Conservation (phyloP, 2,113 vertebrate genomes). For the Corydoras maculifer region DNA sequence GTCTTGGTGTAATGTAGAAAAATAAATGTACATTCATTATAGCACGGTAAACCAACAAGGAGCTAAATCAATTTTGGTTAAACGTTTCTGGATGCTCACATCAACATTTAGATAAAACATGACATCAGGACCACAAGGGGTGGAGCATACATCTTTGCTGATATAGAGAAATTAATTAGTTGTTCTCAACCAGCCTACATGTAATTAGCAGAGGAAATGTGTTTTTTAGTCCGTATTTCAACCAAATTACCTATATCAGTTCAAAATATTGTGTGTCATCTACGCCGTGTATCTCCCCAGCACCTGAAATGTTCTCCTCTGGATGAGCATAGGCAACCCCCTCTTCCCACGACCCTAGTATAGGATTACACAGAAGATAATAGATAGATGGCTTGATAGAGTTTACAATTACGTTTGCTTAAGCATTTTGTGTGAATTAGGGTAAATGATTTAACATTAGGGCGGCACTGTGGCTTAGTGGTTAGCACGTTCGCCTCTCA, state of each 20-base stretch:
- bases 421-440: too few species aligned
- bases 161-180: slow-evolving; percentile 49
- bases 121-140: slow-evolving; percentile 47
- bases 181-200: slow-evolving; percentile 38
- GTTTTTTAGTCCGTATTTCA: not conserved
- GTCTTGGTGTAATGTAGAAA: slow-evolving; percentile 49
- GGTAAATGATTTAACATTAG: too few species aligned
- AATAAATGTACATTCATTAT: slow-evolving; percentile 68
- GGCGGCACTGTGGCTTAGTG: too few species aligned
- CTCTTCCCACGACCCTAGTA: too few species aligned
- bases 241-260: slow-evolving; percentile 7
- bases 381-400: too few species aligned
- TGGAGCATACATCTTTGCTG: slow-evolving; percentile 42
- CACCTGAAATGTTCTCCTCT: too few species aligned
- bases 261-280: not conserved
- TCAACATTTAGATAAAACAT: slow-evolving; percentile 57
- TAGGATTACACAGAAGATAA: too few species aligned
- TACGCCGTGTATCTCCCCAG: too few species aligned
- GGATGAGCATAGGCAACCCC: too few species aligned
- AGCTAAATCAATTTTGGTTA: slow-evolving; percentile 58
- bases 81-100: slow-evolving; percentile 52
- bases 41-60: slow-evolving; percentile 48
- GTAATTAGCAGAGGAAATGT: slow-evolving; percentile 12
- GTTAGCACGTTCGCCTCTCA: too few species aligned
- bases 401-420: too few species aligned